Evolutionary conservation across 2,113 vertebrate genomes (phyloP), one percentile per base, ranked within the genome.

Genomic region (Pangasianodon gigas): DNA sequence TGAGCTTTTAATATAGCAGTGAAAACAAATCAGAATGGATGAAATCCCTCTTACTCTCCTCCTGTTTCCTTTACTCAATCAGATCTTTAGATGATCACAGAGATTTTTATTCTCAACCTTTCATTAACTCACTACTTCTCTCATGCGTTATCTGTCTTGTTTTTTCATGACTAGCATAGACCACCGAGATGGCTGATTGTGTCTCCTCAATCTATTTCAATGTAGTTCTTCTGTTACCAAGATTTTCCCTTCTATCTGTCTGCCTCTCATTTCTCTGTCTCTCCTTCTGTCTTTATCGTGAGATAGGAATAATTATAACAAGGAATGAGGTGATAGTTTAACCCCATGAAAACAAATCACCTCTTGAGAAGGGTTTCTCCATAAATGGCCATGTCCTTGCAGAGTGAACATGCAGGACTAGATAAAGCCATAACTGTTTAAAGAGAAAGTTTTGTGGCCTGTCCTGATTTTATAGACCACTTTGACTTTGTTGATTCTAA

Each of bases 371-470:
- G 8, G 11, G 41, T 26, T 60, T 77, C 21, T 60, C 37, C 67
- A 51, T 90, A 75, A 71, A 86, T 58, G 58, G 88, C 41, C 62
- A 71, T 69, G 41, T 67, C n/a, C 51, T 69, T 85, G 80, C 26
- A 79, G 77, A 48, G 29, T 14, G 51, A 24, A 46, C 37, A 60
- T 24, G 19, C 9, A 80, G 58, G 21, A 65, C 46, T 58, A 37
- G 37, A 62, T 86, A 65, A 81, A 88, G 9, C 81, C 48, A 8
- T 41, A 29, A 71, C 41, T 41, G 32, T 16, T 54, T 69, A 24
- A 52, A 81, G 46, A 8, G 18, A 41, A 8, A 18, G 65, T 65
- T 86, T 62, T 62, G 83, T 56, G 26, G 71, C 48, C 21, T 37
- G 52, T 51, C 51, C 41, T 62, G 21, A 52, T 46, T 80, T 87